Evolutionary conservation across 2,797 vertebrate species (phyloP).

Genomic region (Emys orbicularis): DNA sequence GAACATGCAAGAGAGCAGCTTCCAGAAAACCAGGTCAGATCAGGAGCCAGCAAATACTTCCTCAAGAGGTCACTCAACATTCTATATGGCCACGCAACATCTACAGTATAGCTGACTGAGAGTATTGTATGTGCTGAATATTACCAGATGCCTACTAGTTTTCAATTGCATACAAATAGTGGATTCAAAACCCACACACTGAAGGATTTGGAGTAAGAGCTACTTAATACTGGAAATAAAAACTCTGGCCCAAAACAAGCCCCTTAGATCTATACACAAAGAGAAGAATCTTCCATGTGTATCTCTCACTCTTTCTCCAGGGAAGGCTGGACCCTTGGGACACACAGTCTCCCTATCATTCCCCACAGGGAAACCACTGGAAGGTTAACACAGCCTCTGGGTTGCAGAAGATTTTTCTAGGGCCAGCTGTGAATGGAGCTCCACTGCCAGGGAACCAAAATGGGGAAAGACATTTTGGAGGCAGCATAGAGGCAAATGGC

Average conservation of each 20-base stretch:
- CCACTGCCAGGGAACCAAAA: not conserved
- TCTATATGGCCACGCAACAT: slow-evolving; percentile 10
- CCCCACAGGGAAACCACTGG: not conserved
- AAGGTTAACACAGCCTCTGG: not conserved
- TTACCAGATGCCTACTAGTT: not conserved
- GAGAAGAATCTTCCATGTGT: slow-evolving; percentile 24
- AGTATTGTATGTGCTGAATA: rapidly evolving
- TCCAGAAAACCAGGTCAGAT: not conserved
- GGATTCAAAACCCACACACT: not conserved
- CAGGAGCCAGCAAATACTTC: slow-evolving; percentile 47
- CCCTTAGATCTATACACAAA: slow-evolving; percentile 19
- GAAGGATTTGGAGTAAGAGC: slow-evolving; percentile 22
- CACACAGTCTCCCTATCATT: not conserved
- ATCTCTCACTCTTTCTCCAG: slow-evolving; percentile 11
- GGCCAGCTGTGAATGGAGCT: not conserved
- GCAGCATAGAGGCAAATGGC: not conserved
- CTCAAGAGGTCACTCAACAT: not conserved
- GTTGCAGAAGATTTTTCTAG: not conserved
- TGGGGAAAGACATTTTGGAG: not conserved
- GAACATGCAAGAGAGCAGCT: not conserved
- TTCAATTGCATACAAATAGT: not conserved
- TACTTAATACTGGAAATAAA: slow-evolving; percentile 62
- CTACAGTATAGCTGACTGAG: not conserved
- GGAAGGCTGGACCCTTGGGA: not conserved
- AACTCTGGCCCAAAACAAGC: slow-evolving; percentile 52